Conservation (phyloP, 2,797 vertebrate genomes). For the Sebastes hubbsi region DNA sequence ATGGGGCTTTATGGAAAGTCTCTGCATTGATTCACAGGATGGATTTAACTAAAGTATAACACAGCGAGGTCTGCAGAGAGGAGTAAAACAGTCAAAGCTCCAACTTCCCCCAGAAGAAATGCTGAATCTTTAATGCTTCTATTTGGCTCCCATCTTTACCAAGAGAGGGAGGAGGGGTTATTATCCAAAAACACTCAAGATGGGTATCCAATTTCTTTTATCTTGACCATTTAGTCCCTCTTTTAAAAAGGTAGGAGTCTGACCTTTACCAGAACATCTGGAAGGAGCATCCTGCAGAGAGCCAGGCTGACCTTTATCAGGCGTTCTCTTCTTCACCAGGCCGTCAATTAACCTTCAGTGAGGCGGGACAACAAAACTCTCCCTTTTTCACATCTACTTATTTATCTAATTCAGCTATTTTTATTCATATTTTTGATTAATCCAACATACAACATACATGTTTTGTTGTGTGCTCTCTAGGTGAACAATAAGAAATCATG, state of each 20-base stretch:
- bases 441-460: not conserved
- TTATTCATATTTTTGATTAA: not conserved
- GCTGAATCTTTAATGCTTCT: not conserved
- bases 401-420: not conserved
- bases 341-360: slow-evolving; percentile 62
- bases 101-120: not conserved
- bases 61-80: not conserved
- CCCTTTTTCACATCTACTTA: not conserved
- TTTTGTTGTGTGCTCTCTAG: not conserved
- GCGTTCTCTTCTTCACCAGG: slow-evolving; percentile 61
- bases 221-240: slow-evolving; percentile 37
- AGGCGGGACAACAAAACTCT: not conserved
- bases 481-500: too few relatives aligned
- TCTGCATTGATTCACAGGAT: not conserved
- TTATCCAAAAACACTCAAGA: slow-evolving; percentile 21
- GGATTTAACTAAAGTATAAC: not conserved
- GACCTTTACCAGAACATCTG: slow-evolving; percentile 62
- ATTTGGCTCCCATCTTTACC: not conserved
- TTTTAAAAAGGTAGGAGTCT: slow-evolving; percentile 38
- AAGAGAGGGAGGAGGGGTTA: not conserved
- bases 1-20: not conserved
- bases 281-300: slow-evolving; percentile 48
- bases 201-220: slow-evolving; percentile 39
- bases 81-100: not conserved
- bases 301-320: slow-evolving; percentile 71